Base-by-base conservation (phyloP, 2,113 vertebrate species). In the Psittacula cyanocephala region DNA sequence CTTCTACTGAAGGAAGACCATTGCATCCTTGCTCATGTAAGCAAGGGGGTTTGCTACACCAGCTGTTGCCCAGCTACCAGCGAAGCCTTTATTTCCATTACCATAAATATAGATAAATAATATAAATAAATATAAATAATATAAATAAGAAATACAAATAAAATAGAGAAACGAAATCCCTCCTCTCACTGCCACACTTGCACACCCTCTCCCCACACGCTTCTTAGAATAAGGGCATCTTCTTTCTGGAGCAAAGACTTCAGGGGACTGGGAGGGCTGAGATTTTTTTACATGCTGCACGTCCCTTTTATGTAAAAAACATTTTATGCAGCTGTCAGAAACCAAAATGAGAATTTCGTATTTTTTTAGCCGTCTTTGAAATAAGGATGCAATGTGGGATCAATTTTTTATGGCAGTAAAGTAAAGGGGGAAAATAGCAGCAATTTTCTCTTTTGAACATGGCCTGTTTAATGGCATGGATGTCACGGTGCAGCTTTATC, bases 331-430 rank as follows among this genome's bases (percentile, higher is more conserved):
- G 96, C 97, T 97, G 96, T 96, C 97, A 97, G 84, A 95, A 96
- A 85, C 35, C 91, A 97, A 97, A 98, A 96, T 86, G 93, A 96
- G 95, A 87, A 95, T 94, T 97, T 97, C 78, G 79, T 95, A 59
- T 53, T 50, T 97, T 96, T 97, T 97, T 86, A 96, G 93, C 86
- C 55, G 94, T 97, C 97, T 98, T 97, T 97, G 97, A 98, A 98
- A 98, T 97, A 97, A 97, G 95, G 97, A 98, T 98, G 98, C 96
- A 96, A 98, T 97, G 97, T 96, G 96, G 97, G 98, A 98, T 98
- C 98, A 98, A 98, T 98, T 98, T 98, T 98, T 98, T 98, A 98
- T 98, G 97, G 97, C 98, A 98, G 98, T 96, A 97, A 98, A 98
- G 98, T 98, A 97, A 98, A 97, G 97, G 97, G 95, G 97, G 97